Evolutionary conservation across 2,113 vertebrate species (phyloP), one percentile per base, ranked within the genome.

Genomic region (Mesocricetus auratus): DNA sequence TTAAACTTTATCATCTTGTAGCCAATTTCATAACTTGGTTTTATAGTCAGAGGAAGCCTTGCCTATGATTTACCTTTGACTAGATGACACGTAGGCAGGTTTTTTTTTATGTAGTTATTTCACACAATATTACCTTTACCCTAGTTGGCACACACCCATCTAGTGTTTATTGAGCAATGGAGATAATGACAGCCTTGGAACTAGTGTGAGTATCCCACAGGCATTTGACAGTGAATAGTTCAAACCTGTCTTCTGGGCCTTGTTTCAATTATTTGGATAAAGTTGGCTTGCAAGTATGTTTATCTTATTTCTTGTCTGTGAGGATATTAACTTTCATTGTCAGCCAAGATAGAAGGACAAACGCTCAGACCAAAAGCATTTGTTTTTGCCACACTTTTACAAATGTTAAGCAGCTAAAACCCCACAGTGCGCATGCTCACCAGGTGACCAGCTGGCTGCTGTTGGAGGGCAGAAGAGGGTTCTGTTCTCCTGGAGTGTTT

Each of bases 71-170:
- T 92, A 53, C 10, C 90, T 81, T 86, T 69, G 87, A 97, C 88
- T 96, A 91, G 86, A 60, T 86, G 94, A 91, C 95, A 90, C 45
- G 62, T 94, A 90, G 77, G 86, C 88, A 90, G 86, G 24, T 17
- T 47, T 87, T 64, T 79, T 64, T 50, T 53, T n/a, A 42, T 31
- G 22, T 45, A 87, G 33, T 17, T 29, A 10, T 77, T 91, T 93
- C 93, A 69, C 36, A n/a, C 90, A 3, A 0, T 62, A 93, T 93
- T 97, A 96, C 98, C 93, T 98, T 98, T 97, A 94, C 92, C 97
- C 98, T 47, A 98, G 11, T 98, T 98, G 98, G 98, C 98, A 91
- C 2, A 47, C 0, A 79, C 90, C 96, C 95, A 86, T 13, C 71
- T 29, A 53, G 56, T 95, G 69, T 88, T 93, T 36, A 66, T 68